Base-by-base conservation (phyloP, 2,797 vertebrate species). In the Ptychobarbus kaznakovi region DNA sequence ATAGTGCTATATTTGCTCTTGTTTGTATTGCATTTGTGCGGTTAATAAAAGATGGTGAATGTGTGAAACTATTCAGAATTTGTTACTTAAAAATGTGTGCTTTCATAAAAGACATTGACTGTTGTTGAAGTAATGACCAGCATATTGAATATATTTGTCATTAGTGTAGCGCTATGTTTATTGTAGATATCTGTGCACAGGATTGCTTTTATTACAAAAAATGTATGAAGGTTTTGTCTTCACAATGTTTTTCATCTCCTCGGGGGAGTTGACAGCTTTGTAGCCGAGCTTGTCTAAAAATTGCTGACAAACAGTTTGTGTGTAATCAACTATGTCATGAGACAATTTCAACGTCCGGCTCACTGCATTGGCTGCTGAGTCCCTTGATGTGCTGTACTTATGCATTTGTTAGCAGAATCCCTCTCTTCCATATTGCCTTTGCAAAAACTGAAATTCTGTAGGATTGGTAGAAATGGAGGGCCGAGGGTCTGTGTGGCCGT, bases 221-320 rank as follows among this genome's bases (percentile, higher is more conserved):
- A 32, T 95, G 95, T 75, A 92, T 89, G 92, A 97, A 97, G 91
- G 94, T 95, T 90, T 92, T 96, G 89, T 98, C 96, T 91, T 98
- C 96, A 95, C 84, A 96, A 95, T 94, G 92, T 97, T 97, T 90
- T 95, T 96, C 81, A 98, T 94, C 92, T 98, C 97, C 90, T 96
- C 95, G 53, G 95, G 94, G 0, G 97, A 97, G 51, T 88, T 35
- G 3, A 96, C 96, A 18, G 93, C 91, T 92, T 92, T 95, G 95
- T 98, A 97, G 83, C 96, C 96, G 0, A 98, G 95, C 89, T 97
- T 95, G 0, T 94, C 94, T 90, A 98, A 94, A 84, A 97, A 94
- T 7, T 95, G 95, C 85, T 95, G 95, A 86, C 97, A 98, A 81
- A 95, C 96, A 2, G 94, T 96, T 93, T 98, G 97, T 10, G 96